Evolutionary conservation across 2,113 vertebrate species (phyloP).

Genomic region (Alces alces): DNA sequence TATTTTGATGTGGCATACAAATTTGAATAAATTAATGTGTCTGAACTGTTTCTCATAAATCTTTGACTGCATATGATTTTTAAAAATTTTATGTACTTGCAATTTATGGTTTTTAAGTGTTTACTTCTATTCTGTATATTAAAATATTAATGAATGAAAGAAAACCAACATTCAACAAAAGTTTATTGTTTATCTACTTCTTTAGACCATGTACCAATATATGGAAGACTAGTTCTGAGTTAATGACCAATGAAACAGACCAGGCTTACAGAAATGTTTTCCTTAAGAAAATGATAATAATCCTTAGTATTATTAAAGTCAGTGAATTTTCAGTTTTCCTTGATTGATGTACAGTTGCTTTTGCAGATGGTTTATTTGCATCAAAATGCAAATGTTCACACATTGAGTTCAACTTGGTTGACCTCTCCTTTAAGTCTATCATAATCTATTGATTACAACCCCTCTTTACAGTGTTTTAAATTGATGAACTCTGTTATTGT

Average conservation of each 20-base stretch:
- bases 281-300: not conserved
- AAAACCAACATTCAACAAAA: not conserved
- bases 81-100: not conserved
- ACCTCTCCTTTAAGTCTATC: not conserved
- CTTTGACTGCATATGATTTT: not conserved
- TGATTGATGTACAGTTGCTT: not conserved
- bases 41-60: conserved; percentile 36
- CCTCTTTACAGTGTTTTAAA: not conserved
- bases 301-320: not conserved
- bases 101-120: not conserved
- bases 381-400: not conserved
- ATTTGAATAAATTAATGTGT: conserved; percentile 42
- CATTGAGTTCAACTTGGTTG: not conserved
- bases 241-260: not conserved
- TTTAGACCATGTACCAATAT: not conserved
- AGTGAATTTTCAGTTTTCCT: not conserved
- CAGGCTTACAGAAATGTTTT: not conserved
- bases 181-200: not conserved
- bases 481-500: not conserved
- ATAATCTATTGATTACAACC: not conserved
- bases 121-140: not conserved
- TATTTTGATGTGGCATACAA: conserved; percentile 58
- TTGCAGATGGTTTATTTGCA: not conserved
- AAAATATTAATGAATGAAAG: not conserved
- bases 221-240: not conserved